These are phyloP conservation scores for Ambastaia sidthimunki DNA, from an alignment of 2,797 vertebrate genomes.

Conservation along the genomic window DNA sequence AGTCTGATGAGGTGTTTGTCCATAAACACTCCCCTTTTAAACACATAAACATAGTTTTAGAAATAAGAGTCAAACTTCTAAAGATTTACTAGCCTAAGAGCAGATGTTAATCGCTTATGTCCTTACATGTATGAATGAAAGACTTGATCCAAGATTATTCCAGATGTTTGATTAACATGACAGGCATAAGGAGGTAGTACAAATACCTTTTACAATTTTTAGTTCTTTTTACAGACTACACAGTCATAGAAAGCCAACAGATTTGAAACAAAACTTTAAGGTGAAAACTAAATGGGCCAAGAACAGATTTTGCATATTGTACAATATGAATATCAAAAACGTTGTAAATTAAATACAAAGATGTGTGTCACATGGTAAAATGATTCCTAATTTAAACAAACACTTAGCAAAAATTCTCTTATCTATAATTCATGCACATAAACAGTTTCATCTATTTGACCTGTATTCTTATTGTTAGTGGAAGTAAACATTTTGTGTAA, in stretches of 20 bases:
- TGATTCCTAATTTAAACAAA: constrained; percentile 7
- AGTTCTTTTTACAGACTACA: too few species aligned
- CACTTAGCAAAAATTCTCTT: background rate
- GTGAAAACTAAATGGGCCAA: background rate
- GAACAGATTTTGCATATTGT: too few species aligned
- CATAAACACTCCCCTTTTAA: background rate
- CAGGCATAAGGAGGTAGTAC: constrained; percentile 14
- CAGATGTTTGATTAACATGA: constrained; percentile 13
- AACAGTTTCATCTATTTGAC: background rate
- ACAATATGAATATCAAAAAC: background rate
- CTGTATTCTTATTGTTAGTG: background rate
- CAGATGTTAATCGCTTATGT: background rate
- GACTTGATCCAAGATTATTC: background rate
- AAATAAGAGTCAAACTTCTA: background rate
- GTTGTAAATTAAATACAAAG: constrained; percentile 12
- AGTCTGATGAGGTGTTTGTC: background rate
- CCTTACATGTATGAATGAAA: background rate
- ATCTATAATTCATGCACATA: background rate
- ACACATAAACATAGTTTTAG: background rate
- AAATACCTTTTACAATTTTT: background rate
- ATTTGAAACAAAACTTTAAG: too few species aligned
- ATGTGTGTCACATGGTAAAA: background rate
- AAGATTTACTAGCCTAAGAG: background rate
- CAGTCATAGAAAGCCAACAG: too few species aligned
- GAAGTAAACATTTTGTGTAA: background rate